Evolutionary conservation across 1,140 invertebrate species (phyloP).

Genomic region (roundworm (Caenorhabditis elegans)): WBcel235 BX284606.5:3293501-3294000

Average conservation of each 20-base stretch:
- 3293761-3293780: constrained; percentile 68
- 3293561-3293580: constrained; percentile 90
- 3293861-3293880: constrained; percentile 79
- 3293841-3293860: constrained; percentile 74
- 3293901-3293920: constrained; percentile 72
- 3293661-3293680: constrained; percentile 84
- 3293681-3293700: constrained; percentile 87
- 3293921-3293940: constrained; percentile 78
- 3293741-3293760: constrained; percentile 61
- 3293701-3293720: constrained; percentile 79
- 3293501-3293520: background rate
- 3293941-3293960: no score
- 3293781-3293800: constrained; percentile 73
- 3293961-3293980: constrained; percentile 90
- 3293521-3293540: no score
- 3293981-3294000: constrained; percentile 92
- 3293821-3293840: constrained; percentile 76
- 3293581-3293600: constrained; percentile 84
- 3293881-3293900: constrained; percentile 82
- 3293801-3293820: constrained; percentile 76
- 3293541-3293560: constrained; percentile 78
- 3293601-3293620: constrained; percentile 80
- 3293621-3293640: constrained; percentile 50
- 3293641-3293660: constrained; percentile 66
- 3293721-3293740: constrained; percentile 71